These are phyloP conservation scores for Laothoe populi DNA, from an alignment of 2,888 invertebrate genomes.

Conservation along the genomic window DNA sequence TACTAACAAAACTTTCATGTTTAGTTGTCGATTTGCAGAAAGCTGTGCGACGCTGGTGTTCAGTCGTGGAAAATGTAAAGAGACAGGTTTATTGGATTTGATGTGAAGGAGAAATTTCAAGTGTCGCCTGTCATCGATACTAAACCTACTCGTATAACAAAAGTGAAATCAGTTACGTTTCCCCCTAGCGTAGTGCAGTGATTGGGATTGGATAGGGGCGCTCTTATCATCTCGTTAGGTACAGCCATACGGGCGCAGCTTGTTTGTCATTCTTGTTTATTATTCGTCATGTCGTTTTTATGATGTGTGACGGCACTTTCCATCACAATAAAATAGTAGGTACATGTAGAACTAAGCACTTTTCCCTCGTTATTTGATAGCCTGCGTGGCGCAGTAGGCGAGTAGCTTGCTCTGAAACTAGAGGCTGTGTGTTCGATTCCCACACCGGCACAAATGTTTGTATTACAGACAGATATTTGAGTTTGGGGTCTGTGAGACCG, in stretches of 20 bases:
- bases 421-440: too few species aligned
- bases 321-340: constrained; percentile 38
- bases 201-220: constrained; percentile 63
- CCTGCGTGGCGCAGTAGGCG: too few species aligned
- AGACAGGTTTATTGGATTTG: constrained; percentile 29
- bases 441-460: too few species aligned
- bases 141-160: constrained; percentile 56
- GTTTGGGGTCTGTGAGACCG: too few species aligned
- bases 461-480: too few species aligned
- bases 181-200: constrained; percentile 45
- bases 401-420: too few species aligned
- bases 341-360: too few species aligned
- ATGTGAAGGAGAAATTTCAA: constrained; percentile 37
- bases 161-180: constrained; percentile 72
- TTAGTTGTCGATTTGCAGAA: constrained; percentile 1
- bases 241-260: constrained; percentile 61
- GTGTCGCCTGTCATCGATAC: constrained; percentile 35
- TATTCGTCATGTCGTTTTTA: constrained; percentile 47
- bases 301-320: constrained; percentile 54
- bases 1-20: neutral
- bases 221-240: constrained; percentile 64
- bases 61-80: constrained; percentile 1
- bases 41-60: neutral
- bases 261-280: constrained; percentile 50
- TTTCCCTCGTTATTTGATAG: constrained; percentile 3